Conservation (phyloP, 2,888 invertebrate species). For the Dynastes grantii region DNA sequence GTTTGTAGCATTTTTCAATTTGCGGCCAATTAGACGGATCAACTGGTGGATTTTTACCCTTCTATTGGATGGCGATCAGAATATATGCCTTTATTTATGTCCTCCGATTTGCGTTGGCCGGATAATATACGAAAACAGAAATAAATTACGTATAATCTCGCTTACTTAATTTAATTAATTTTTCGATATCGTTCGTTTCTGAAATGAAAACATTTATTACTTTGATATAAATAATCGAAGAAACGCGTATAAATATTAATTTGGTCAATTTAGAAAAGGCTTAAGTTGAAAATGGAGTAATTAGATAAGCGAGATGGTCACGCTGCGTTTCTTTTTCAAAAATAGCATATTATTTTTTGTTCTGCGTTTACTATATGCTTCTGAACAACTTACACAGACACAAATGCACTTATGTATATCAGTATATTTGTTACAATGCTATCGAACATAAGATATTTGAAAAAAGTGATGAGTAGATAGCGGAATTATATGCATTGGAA, state of each 20-base stretch:
- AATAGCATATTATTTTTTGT: neutral
- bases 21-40: slow-evolving; percentile 45
- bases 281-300: slow-evolving; percentile 29
- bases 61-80: slow-evolving; percentile 12
- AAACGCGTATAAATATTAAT: slow-evolving; percentile 27
- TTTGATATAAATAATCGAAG: slow-evolving; percentile 14
- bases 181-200: slow-evolving; percentile 27
- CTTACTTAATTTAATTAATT: slow-evolving; percentile 41
- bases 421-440: no score
- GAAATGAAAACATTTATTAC: slow-evolving; percentile 38
- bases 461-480: no score
- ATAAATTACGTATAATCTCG: slow-evolving; percentile 39
- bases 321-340: neutral
- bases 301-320: slow-evolving; percentile 8
- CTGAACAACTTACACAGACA: no score
- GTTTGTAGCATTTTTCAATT: slow-evolving; percentile 47
- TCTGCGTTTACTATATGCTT: no score
- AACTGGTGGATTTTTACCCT: slow-evolving; percentile 25
- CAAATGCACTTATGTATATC: no score
- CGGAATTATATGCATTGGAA: no score
- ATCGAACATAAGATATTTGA: no score
- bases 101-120: slow-evolving; percentile 24
- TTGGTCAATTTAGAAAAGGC: slow-evolving; percentile 26
- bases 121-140: slow-evolving; percentile 30
- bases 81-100: slow-evolving; percentile 44